Percentiles rank a stretch among this genome's conserved stretches.
Conservation (phyloP, 2,797 vertebrate genomes). For the Sebastes trivittatus region DNA sequence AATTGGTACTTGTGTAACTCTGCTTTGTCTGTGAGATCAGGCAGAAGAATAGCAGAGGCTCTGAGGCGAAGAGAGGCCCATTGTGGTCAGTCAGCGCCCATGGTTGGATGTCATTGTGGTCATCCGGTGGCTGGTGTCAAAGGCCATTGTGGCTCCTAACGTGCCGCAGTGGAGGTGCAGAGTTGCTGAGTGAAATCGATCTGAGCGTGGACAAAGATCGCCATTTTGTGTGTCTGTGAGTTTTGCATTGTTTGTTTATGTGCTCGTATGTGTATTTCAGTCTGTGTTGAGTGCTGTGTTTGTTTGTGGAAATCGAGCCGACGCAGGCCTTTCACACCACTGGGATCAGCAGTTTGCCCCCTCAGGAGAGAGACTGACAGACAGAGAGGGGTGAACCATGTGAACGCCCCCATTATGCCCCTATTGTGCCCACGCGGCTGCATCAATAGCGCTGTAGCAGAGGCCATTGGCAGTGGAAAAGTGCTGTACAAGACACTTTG, state of each 20-base stretch:
- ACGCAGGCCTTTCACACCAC: conserved; percentile 71
- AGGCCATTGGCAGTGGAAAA: conserved; percentile 66
- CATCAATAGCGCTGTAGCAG: conserved; percentile 67
- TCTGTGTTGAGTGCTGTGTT: conserved; percentile 34
- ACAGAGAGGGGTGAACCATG: conserved; percentile 61
- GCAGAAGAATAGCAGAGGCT: conserved; percentile 74
- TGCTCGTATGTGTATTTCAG: not conserved
- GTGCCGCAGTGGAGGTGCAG: conserved; percentile 40
- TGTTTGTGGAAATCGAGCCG: conserved; percentile 77
- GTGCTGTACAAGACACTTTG: conserved; percentile 77
- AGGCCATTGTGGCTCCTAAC: conserved; percentile 61
- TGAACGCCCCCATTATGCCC: conserved; percentile 68
- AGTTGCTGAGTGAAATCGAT: conserved; percentile 78
- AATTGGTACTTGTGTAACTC: conserved; percentile 72
- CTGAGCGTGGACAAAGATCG: conserved; percentile 58
- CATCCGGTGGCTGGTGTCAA: conserved; percentile 53
- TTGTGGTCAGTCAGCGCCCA: conserved; percentile 68
- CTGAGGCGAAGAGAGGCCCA: conserved; percentile 62
- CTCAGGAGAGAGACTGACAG: conserved; percentile 61
- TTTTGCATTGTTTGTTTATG: conserved; percentile 45
- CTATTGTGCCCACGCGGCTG: conserved; percentile 69
- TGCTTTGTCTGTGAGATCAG: conserved; percentile 78
- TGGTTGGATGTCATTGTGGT: conserved; percentile 61
- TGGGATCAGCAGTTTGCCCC: conserved; percentile 82
- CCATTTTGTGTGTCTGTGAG: conserved; percentile 41